Percentiles rank a stretch among this genome's conserved stretches.
Evolutionary conservation across 2,797 vertebrate species (phyloP).

Genomic region (Halcyon badia): DNA sequence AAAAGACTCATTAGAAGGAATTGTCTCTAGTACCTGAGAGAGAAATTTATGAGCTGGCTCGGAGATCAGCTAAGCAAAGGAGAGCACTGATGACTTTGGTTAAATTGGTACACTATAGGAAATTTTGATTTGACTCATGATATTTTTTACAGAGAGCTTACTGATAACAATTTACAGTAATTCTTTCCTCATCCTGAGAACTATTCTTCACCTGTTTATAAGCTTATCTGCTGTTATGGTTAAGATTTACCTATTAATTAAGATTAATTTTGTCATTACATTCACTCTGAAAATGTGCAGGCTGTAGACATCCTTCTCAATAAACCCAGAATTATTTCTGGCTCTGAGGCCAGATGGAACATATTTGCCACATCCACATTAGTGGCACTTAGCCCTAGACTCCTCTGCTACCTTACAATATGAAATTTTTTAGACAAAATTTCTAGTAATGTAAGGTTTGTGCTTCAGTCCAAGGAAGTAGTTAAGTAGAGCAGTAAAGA

Average conservation of each 20-base stretch:
- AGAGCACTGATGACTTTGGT: not conserved
- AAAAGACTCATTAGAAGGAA: not conserved
- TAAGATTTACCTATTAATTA: not conserved
- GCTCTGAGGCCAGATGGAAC: not conserved
- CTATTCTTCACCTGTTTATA: not conserved
- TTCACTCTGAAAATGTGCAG: not conserved
- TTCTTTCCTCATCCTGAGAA: not conserved
- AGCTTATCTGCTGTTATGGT: not conserved
- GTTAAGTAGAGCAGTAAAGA: not conserved
- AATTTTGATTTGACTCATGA: not conserved
- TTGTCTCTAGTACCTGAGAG: not conserved
- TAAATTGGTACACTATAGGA: not conserved
- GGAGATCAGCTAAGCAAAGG: not conserved
- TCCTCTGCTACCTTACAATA: not conserved
- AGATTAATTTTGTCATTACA: not conserved
- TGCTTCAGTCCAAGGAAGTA: not conserved
- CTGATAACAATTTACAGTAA: not conserved
- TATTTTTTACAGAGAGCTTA: not conserved
- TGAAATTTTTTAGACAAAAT: not conserved
- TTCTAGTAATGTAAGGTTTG: not conserved
- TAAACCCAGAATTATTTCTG: not conserved
- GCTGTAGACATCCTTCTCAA: not conserved
- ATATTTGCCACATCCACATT: not conserved
- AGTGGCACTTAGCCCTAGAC: not conserved
- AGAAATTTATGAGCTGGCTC: not conserved